Base-by-base conservation (phyloP, 2,888 invertebrate species). In the Apotomis betuletana region DNA sequence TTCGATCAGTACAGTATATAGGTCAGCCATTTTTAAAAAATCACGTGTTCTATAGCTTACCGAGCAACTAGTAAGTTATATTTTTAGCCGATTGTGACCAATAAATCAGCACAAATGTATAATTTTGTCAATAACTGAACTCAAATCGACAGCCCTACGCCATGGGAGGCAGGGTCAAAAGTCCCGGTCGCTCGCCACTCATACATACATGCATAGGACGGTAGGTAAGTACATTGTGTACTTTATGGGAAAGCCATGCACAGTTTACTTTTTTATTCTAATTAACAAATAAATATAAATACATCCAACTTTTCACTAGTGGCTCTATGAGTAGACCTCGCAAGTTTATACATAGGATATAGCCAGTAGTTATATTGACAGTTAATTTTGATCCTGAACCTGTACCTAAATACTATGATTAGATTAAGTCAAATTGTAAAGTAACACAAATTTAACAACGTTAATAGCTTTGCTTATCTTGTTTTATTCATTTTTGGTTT, bases 101-200 rank as follows among this genome's bases (percentile, higher is more conserved):
- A 49, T 49, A 10, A 27, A 2, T 27, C 27, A 27, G 2, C 27
- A 2, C 1, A 27, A 2, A 49, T 49, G 3, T 44, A 6, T 44
- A 49, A 12, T 49, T 8, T 10, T 49, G 49, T 49, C 9, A 49
- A 49, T 3, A 15, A 27, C 15, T 10, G 9, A 3, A 44, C 8
- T 38, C 9, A 5, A 46, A 64, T 36, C 46, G 62, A 13, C 59
- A 72, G 27, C 72, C 72, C 72, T 72, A 13, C 12, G 15, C 36
- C 41, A 54, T 57, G 72, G 77, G 74, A 74, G 75, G 77, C 76
- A 75, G 78, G 82, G 81, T 84, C 82, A 81, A 79, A 79, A 77
- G 82, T 77, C 67, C 71, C 71, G 51, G 57, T 38, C 70, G 65
- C 54, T 69, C 55, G 63, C 60, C 41, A 54, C 44, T 61, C 49